Base-by-base conservation (phyloP, 1,140 invertebrate species). In the Eurosta solidaginis region DNA sequence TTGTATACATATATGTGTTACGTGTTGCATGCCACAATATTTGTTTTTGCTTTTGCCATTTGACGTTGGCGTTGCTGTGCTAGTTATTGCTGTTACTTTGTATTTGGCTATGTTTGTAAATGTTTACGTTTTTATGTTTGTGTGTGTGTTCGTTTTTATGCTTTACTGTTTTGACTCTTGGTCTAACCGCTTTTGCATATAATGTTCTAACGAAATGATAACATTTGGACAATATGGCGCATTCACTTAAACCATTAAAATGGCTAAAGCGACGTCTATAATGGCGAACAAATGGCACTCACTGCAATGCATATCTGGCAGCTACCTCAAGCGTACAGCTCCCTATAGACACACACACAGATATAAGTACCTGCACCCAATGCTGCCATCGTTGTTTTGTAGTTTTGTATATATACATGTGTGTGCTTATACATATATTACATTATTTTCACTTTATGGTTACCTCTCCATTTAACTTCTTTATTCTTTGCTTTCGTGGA, bases 211-310 rank as follows among this genome's bases (percentile, higher is more conserved):
- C 59, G 59, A 20, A 68, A 68, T 68, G 59, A 68, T 68, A 68
- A 68, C 59, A 68, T 68, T 68, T 42, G 59, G 33, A 29, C 59
- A 68, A 68, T 68, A 68, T 68, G 59, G 59, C 59, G 59, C 59
- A 68, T 68, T 40, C 59, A 68, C 59, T 68, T 68, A n/a, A 68
- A 33, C 59, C 59, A 68, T 68, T 68, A 68, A 68, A 68, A 68
- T 68, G 33, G 33, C 29, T n/a, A 29, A 29, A n/a, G 33, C 59
- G 59, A 17, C 59, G 29, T 29, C 59, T 40, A 40, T 68, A 68
- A 68, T 68, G 59, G 59, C 59, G 14, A 40, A 68, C 54, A 59
- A 59, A 59, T 29, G 33, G 27, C n/a, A n/a, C 45, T 7, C 45
- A 47, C 45, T 47, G 45, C 45, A 47, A 47, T 47, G 49, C 49